These are phyloP conservation scores for Plusia festucae DNA, from an alignment of 2,888 invertebrate species.

Conservation along the genomic window DNA sequence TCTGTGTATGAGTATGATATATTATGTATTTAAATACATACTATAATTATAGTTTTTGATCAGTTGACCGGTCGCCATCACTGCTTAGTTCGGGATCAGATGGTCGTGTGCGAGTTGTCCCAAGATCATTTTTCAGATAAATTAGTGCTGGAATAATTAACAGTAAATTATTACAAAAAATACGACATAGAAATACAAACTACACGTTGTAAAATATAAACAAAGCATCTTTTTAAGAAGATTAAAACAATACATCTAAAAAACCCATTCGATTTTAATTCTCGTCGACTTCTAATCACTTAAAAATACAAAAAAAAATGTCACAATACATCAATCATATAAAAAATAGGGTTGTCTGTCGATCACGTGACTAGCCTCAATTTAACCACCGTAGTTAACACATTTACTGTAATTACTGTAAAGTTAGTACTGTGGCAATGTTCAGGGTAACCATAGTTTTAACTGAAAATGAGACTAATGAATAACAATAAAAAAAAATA, in stretches of 20 bases:
- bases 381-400: constrained; percentile 76
- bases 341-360: constrained; percentile 42
- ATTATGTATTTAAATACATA: no score
- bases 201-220: neutral
- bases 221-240: neutral
- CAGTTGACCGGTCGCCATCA: no score
- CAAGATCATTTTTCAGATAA: no score
- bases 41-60: no score
- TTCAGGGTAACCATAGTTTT: constrained; percentile 47
- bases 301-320: constrained; percentile 29
- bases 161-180: neutral
- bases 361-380: constrained; percentile 71
- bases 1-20: no score
- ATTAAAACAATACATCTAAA: neutral
- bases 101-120: no score
- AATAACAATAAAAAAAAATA: no score
- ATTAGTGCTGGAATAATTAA: no score
- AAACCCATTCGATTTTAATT: neutral
- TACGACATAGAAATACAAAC: neutral
- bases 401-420: constrained; percentile 77
- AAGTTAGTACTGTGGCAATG: constrained; percentile 52
- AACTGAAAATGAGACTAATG: constrained; percentile 9
- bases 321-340: constrained; percentile 45
- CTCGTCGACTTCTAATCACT: constrained; percentile 39
- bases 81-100: no score